phyloP scores from a whole-genome alignment of 53 echinoderm and acorn worm genomes.

The Hippasteria phrygiana region DNA sequence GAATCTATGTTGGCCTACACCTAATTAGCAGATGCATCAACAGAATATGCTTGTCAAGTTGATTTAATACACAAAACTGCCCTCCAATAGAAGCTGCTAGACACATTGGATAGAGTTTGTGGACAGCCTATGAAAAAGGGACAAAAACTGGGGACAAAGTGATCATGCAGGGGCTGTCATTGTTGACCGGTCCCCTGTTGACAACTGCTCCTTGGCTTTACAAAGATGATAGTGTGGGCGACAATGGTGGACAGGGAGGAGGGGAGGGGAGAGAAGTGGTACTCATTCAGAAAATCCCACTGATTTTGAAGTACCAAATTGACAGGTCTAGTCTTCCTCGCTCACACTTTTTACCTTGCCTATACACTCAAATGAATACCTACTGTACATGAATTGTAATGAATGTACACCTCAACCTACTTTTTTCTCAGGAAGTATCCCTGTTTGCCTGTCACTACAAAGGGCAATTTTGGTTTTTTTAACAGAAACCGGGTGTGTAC shows the following conservation, averaged over 20 bases:
- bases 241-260: conserved; percentile 13
- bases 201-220: conserved; percentile 44
- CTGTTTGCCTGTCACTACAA: too few species aligned
- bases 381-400: too few species aligned
- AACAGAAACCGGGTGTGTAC: neutral
- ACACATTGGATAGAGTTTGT: conserved; percentile 43
- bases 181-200: conserved; percentile 18
- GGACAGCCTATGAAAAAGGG: conserved; percentile 5
- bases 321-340: neutral
- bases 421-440: neutral
- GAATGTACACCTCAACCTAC: neutral
- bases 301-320: conserved; percentile 40
- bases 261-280: neutral
- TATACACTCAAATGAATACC: neutral
- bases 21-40: conserved; percentile 61
- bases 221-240: conserved; percentile 40
- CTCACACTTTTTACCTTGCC: neutral
- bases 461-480: too few species aligned
- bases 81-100: conserved; percentile 10
- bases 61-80: conserved; percentile 23
- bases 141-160: conserved; percentile 45
- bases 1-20: conserved; percentile 25
- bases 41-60: conserved; percentile 56
- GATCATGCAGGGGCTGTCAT: conserved; percentile 20
- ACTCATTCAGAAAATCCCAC: conserved; percentile 7